Evolutionary conservation across 2,797 vertebrate genomes (phyloP).

Genomic region (Arremon aurantiirostris): DNA sequence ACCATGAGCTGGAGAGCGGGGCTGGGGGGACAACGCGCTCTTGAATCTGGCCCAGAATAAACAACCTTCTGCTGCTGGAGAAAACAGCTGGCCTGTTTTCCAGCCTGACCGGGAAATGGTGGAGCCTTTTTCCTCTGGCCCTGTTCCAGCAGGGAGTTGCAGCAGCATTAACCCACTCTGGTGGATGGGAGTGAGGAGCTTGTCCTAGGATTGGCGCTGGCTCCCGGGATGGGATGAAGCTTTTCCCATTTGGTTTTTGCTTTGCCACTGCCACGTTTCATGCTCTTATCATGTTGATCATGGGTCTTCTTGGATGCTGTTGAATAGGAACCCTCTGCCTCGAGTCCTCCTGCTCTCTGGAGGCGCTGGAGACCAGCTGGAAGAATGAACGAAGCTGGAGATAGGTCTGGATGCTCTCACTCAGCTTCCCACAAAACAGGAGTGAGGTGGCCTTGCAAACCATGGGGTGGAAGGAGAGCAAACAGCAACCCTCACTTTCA

Average conservation of each 20-base stretch:
- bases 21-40: neutral
- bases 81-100: slow-evolving; percentile 44
- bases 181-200: rapidly evolving
- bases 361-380: neutral
- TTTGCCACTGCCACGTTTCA: neutral
- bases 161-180: slow-evolving; percentile 2
- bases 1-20: rapidly evolving
- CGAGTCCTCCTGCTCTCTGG: rapidly evolving
- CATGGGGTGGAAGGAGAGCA: neutral
- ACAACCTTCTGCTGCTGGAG: slow-evolving; percentile 28
- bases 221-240: neutral
- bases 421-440: neutral
- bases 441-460: neutral
- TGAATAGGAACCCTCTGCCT: neutral
- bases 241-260: neutral
- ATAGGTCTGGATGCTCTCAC: neutral
- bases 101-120: slow-evolving; percentile 16
- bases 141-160: neutral
- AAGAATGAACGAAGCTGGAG: neutral
- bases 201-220: rapidly evolving
- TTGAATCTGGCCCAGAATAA: slow-evolving; percentile 55
- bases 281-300: rapidly evolving
- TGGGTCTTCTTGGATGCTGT: neutral
- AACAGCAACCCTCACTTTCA: neutral
- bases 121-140: slow-evolving; percentile 59